phyloP scores from a whole-genome alignment of 2,113 vertebrate species.

The Notechis scutatus region DNA sequence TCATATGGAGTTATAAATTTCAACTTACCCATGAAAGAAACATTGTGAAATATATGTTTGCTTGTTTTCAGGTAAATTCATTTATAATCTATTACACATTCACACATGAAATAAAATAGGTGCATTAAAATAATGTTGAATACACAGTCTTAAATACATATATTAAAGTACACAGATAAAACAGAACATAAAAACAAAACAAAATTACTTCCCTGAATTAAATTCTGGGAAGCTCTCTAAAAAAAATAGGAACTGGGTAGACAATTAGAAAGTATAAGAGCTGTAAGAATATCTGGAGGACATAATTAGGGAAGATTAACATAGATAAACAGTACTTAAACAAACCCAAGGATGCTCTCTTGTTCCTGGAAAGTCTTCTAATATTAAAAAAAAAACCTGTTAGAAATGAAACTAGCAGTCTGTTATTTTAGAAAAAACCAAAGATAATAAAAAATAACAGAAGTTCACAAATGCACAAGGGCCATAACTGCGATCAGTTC shows the following conservation, averaged over 20 bases:
- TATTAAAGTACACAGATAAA: not conserved
- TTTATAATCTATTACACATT: not conserved
- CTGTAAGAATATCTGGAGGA: not conserved
- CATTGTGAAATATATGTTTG: not conserved
- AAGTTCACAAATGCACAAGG: not conserved
- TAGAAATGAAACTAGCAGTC: not conserved
- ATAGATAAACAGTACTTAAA: not conserved
- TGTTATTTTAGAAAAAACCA: not conserved
- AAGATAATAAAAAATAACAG: not conserved
- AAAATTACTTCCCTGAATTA: not conserved
- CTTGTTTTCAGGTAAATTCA: not conserved
- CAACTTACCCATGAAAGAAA: not conserved
- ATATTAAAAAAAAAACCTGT: not conserved
- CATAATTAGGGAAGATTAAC: not conserved
- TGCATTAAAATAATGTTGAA: not conserved
- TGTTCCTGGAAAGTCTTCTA: not conserved
- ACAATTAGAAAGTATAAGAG: not conserved
- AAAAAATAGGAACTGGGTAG: not conserved
- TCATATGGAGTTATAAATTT: not conserved
- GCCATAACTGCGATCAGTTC: not conserved
- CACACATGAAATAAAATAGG: not conserved
- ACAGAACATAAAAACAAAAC: not conserved
- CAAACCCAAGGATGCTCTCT: not conserved
- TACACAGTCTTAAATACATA: not conserved
- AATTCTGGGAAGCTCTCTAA: not conserved